Conservation (phyloP, 2,888 invertebrate genomes). For the Argynnis bischoffii region DNA sequence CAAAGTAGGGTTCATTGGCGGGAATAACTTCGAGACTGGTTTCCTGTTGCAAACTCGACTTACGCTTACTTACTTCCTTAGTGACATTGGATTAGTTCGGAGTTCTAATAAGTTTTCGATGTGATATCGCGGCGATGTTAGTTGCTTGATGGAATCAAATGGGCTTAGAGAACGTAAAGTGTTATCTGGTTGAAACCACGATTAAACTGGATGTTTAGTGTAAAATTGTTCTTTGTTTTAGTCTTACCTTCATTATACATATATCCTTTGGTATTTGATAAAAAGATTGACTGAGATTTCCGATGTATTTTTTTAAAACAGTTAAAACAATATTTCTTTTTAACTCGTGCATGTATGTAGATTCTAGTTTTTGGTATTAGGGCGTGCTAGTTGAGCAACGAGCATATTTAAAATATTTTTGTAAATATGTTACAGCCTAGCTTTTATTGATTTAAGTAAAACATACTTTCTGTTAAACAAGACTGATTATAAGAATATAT, state of each 20-base stretch:
- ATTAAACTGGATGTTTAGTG: constrained; percentile 14
- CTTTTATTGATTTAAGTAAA: background rate
- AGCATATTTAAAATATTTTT: no score
- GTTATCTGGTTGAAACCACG: constrained; percentile 11
- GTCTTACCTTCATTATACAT: background rate
- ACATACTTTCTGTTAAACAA: background rate
- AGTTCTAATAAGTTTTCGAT: constrained; percentile 51
- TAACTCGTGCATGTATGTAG: no score
- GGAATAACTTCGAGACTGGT: constrained; percentile 45
- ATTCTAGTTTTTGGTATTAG: no score
- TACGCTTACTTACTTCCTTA: constrained; percentile 53
- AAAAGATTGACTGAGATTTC: constrained; percentile 2
- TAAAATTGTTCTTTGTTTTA: background rate
- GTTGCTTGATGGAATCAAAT: constrained; percentile 24
- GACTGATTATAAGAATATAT: constrained; percentile 12
- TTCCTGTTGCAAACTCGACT: constrained; percentile 52
- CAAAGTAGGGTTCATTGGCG: constrained; percentile 37
- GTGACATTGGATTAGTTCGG: constrained; percentile 51
- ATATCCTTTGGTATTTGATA: constrained; percentile 4
- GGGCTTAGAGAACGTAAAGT: constrained; percentile 24
- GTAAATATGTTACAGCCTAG: background rate
- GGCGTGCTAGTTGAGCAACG: no score
- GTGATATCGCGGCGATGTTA: constrained; percentile 40
- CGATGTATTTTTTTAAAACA: background rate
- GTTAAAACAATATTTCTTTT: background rate